These are phyloP conservation scores for Macroramphosus scolopax DNA, from an alignment of 2,797 vertebrate species.

Conservation along the genomic window DNA sequence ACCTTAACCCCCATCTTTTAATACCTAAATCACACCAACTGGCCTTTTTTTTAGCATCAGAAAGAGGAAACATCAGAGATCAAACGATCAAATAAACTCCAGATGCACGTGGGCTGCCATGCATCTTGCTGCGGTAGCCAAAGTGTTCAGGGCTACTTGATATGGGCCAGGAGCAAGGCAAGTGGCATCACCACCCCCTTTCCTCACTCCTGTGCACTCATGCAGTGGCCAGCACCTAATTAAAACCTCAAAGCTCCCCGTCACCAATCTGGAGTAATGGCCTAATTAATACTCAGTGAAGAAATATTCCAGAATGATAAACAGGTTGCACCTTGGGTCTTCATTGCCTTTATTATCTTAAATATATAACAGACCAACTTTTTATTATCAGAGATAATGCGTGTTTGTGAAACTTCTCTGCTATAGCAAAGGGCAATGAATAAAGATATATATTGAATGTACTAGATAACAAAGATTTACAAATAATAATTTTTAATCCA, in stretches of 20 bases:
- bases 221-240: constrained; percentile 82
- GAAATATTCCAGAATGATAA: constrained; percentile 80
- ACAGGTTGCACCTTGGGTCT: constrained; percentile 75
- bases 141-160: constrained; percentile 74
- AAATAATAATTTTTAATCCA: constrained; percentile 11
- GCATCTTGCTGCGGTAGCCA: constrained; percentile 64
- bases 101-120: constrained; percentile 68
- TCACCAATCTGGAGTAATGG: constrained; percentile 84
- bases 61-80: constrained; percentile 63
- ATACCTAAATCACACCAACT: constrained; percentile 70
- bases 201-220: constrained; percentile 80
- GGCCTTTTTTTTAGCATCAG: constrained; percentile 53
- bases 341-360: constrained; percentile 65
- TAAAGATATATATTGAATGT: no score
- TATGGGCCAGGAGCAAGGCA: constrained; percentile 71
- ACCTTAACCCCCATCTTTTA: constrained; percentile 76
- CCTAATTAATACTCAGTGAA: constrained; percentile 81
- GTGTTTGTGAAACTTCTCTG: constrained; percentile 46
- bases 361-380: constrained; percentile 62
- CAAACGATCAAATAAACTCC: constrained; percentile 70
- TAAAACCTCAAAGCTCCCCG: constrained; percentile 84
- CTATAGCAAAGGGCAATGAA: constrained; percentile 6
- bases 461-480: constrained; percentile 12
- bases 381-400: constrained; percentile 50
- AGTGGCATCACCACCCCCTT: constrained; percentile 70